Conservation (phyloP, 2,797 vertebrate genomes). For the Pseudocheirus occidentalis region DNA sequence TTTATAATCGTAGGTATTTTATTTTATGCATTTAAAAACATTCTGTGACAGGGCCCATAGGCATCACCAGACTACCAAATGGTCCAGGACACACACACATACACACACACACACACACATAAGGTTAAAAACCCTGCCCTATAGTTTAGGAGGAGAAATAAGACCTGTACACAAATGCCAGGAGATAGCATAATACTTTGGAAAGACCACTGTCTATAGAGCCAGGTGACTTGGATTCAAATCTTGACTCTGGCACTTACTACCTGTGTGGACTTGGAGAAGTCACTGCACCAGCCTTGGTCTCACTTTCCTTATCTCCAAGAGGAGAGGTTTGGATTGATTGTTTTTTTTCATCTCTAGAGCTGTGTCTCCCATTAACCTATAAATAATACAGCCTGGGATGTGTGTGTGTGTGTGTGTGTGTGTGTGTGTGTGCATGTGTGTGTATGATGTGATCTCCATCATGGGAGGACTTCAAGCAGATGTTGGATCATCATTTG, state of each 20-base stretch:
- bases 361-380: neutral
- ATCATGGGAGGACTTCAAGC: neutral
- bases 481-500: neutral
- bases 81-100: neutral
- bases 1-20: neutral
- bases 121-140: neutral
- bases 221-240: neutral
- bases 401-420: neutral
- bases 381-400: neutral
- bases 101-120: no score
- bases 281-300: neutral
- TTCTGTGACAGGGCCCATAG: neutral
- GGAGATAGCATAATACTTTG: neutral
- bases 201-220: neutral
- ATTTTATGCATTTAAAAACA: neutral
- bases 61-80: neutral
- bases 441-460: neutral
- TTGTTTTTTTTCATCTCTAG: neutral
- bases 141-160: neutral
- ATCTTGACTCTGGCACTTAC: neutral
- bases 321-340: neutral
- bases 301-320: neutral
- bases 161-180: neutral
- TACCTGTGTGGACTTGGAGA: neutral
- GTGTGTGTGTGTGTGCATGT: neutral